These are phyloP conservation scores for Girardia tigrina DNA, from an alignment of 2,888 invertebrate species.

Conservation along the genomic window DNA sequence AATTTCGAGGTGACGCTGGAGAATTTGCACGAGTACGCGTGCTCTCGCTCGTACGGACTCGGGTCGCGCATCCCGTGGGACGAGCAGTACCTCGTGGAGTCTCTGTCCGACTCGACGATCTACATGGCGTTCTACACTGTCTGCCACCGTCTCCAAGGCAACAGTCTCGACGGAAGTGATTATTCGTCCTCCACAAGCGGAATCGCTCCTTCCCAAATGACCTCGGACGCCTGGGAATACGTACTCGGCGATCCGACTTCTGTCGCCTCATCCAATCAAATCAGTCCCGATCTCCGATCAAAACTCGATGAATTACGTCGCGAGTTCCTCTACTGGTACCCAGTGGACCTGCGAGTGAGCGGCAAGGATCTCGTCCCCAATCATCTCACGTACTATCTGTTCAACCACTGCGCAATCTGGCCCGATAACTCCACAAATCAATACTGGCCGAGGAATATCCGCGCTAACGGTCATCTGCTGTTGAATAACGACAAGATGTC, in stretches of 20 bases:
- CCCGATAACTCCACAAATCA: conserved; percentile 57
- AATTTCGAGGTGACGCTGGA: conserved; percentile 76
- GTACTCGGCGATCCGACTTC: conserved; percentile 57
- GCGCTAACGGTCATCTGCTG: conserved; percentile 60
- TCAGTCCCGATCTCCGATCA: conserved; percentile 44
- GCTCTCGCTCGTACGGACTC: conserved; percentile 87
- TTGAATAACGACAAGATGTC: conserved; percentile 62
- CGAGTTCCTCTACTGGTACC: conserved; percentile 68
- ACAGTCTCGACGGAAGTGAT: conserved; percentile 56
- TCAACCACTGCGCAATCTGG: conserved; percentile 94
- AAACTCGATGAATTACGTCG: conserved; percentile 64
- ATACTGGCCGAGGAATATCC: conserved; percentile 68
- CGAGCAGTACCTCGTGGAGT: conserved; percentile 86
- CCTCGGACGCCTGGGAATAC: conserved; percentile 87
- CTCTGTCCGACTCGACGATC: conserved; percentile 93
- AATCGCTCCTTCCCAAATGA: conserved; percentile 62
- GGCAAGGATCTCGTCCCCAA: conserved; percentile 96
- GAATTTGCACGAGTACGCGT: conserved; percentile 95
- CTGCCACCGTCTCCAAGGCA: conserved; percentile 76
- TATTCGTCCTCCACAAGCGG: conserved; percentile 49
- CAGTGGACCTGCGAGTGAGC: conserved; percentile 74
- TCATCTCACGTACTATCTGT: conserved; percentile 83
- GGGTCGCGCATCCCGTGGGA: conserved; percentile 81
- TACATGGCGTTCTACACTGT: conserved; percentile 95
- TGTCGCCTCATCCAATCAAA: not conserved